phyloP scores from a whole-genome alignment of 2,888 invertebrate species.

The Ectobius pallidus region DNA sequence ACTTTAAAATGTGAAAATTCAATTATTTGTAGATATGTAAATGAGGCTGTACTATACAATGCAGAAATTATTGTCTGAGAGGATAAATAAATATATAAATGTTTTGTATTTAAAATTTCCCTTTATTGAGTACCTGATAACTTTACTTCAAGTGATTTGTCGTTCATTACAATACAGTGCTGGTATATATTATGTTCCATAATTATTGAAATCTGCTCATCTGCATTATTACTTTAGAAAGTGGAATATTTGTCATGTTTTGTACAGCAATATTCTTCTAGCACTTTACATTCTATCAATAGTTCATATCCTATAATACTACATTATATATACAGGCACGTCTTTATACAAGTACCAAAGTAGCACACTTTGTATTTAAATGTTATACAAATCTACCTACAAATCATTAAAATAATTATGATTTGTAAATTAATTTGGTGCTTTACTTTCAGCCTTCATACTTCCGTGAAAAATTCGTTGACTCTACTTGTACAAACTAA shows the following conservation, averaged over 20 bases:
- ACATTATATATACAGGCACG: constrained; percentile 12
- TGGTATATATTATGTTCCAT: too few species aligned
- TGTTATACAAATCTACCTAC: neutral
- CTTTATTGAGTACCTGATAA: neutral
- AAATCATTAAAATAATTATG: neutral
- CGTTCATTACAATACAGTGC: too few species aligned
- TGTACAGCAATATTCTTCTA: neutral
- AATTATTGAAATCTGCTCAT: too few species aligned
- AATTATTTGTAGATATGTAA: constrained; percentile 21
- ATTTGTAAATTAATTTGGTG: neutral
- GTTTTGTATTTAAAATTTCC: neutral
- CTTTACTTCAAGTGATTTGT: too few species aligned
- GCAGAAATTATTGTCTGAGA: neutral
- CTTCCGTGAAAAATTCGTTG: neutral
- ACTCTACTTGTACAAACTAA: neutral
- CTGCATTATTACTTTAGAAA: neutral
- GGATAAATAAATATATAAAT: constrained; percentile 13
- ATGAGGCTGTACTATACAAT: constrained; percentile 2
- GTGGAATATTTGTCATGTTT: neutral
- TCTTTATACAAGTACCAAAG: neutral
- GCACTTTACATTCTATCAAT: neutral
- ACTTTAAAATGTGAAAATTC: too few species aligned
- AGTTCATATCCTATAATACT: neutral
- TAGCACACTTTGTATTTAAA: neutral
- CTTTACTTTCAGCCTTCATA: neutral